phyloP scores from a whole-genome alignment of 2,797 vertebrate genomes.

The Mormyrus hasselquistii region DNA sequence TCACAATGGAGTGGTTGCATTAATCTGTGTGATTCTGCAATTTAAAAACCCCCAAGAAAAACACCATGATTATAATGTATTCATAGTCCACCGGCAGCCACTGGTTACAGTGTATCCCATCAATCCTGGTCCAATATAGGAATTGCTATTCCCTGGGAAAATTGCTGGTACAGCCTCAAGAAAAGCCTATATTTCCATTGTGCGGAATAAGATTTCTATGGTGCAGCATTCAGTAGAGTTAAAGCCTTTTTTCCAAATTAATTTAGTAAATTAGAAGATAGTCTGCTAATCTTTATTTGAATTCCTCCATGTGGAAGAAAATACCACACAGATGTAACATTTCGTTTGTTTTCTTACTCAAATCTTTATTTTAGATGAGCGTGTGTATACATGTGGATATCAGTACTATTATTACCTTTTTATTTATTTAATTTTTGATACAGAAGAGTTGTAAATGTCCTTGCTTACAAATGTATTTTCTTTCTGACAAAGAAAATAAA shows the following conservation, averaged over 20 bases:
- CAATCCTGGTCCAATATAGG: neutral
- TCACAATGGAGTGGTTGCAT: neutral
- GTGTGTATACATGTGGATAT: no score
- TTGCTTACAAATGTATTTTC: no score
- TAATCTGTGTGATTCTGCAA: neutral
- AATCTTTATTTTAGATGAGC: no score
- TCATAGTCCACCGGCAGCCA: neutral
- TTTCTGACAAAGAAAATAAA: no score
- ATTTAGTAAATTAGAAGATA: conserved; percentile 7
- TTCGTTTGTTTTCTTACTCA: no score
- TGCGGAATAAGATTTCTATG: neutral
- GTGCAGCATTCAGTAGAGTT: neutral
- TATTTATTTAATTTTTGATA: no score
- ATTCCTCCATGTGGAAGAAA: neutral
- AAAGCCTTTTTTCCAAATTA: neutral
- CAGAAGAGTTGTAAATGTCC: no score
- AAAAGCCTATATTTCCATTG: neutral
- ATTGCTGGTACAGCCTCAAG: neutral
- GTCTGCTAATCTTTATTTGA: neutral
- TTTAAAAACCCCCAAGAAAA: neutral
- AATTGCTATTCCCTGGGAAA: neutral
- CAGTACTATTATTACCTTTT: no score
- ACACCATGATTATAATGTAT: neutral
- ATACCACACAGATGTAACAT: no score
- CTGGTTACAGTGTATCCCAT: neutral